Conservation (phyloP, 2,797 vertebrate genomes). For the Rhinichthys osculus region DNA sequence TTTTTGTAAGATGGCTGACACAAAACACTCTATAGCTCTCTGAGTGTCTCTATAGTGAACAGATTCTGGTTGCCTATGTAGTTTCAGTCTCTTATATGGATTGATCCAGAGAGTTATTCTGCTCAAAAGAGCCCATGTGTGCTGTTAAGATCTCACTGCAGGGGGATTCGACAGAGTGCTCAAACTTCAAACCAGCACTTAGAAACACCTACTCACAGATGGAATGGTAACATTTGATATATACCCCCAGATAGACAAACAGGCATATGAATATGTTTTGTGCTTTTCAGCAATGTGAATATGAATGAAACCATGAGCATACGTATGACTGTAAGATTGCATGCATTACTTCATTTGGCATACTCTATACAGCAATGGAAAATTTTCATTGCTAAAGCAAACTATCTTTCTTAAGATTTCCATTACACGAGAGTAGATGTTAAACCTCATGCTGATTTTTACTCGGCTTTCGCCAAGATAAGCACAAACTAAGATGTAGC, state of each 20-base stretch:
- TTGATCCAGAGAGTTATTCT: constrained; percentile 1
- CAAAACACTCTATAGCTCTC: background rate
- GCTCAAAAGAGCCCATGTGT: background rate
- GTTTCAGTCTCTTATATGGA: background rate
- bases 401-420: background rate
- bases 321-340: background rate
- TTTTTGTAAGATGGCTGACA: background rate
- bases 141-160: background rate
- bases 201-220: background rate
- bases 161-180: background rate
- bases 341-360: background rate
- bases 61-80: background rate
- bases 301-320: background rate
- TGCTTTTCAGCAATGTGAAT: background rate
- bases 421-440: too few species aligned
- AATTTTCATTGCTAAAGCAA: background rate
- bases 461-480: too few species aligned
- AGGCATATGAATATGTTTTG: background rate
- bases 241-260: background rate
- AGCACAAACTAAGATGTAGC: too few species aligned
- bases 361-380: too few species aligned
- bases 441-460: too few species aligned
- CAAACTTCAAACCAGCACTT: constrained; percentile 12
- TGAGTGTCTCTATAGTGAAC: background rate
- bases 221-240: background rate